Percentiles rank a stretch among this genome's conserved stretches.
Conservation (phyloP, 2,888 invertebrate species). For the Nephrotoma guestfalica region DNA sequence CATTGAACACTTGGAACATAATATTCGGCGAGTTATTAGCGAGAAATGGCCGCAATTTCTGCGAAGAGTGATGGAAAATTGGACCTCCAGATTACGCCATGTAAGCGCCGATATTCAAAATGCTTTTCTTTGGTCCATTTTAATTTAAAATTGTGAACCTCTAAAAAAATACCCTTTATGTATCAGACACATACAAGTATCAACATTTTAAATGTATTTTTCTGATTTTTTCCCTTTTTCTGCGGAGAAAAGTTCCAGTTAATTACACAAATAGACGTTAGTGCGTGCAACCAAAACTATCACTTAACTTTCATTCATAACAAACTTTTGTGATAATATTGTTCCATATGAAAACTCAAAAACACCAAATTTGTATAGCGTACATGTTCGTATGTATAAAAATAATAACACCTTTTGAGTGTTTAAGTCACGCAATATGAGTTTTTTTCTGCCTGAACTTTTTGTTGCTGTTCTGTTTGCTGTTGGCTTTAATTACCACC, state of each 20-base stretch:
- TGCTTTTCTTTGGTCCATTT: no score
- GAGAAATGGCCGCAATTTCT: no score
- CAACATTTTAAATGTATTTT: background rate
- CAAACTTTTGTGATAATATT: background rate
- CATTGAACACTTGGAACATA: no score
- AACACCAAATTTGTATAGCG: background rate
- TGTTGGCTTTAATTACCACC: background rate
- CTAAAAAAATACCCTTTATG: no score
- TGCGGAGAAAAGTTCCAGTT: background rate
- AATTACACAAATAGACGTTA: background rate
- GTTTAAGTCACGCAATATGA: background rate
- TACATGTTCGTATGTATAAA: background rate
- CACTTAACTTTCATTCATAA: background rate
- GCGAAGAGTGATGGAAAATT: no score
- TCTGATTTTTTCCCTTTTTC: background rate
- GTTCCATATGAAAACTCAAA: background rate
- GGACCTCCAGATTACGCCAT: no score
- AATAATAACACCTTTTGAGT: constrained; percentile 4
- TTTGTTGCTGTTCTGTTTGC: background rate
- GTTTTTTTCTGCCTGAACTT: background rate
- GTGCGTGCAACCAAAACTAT: background rate
- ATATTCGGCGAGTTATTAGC: no score
- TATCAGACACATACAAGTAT: background rate
- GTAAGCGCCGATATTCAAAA: no score
- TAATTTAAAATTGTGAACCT: no score